These are phyloP conservation scores for Dinocampus coccinellae DNA, from an alignment of 2,888 invertebrate species.

Conservation along the genomic window DNA sequence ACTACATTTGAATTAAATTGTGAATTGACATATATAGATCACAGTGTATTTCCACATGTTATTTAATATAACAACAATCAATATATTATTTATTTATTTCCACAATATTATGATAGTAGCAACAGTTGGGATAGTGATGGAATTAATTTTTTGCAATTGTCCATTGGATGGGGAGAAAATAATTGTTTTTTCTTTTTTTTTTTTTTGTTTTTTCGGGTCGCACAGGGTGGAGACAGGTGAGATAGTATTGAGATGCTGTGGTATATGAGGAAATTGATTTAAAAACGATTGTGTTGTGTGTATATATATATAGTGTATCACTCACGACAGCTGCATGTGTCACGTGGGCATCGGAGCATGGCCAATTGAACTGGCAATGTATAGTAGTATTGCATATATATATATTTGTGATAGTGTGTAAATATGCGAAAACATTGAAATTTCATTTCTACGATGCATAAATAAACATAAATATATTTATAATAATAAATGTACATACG, in stretches of 20 bases:
- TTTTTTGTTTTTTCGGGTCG: neutral
- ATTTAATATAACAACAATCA: neutral
- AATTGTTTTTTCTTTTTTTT: neutral
- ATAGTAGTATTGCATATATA: conserved; percentile 18
- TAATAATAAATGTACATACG: no score
- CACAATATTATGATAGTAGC: no score
- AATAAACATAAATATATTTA: neutral
- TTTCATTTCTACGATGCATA: neutral
- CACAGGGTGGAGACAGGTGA: neutral
- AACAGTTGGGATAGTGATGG: no score
- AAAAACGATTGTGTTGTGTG: neutral
- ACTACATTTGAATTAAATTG: neutral
- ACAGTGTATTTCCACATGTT: neutral
- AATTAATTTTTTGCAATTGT: no score
- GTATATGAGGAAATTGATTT: neutral
- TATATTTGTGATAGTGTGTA: neutral
- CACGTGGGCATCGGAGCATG: conserved; percentile 25
- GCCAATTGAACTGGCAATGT: conserved; percentile 31
- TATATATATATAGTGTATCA: neutral
- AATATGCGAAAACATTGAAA: neutral
- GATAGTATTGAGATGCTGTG: neutral
- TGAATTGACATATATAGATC: neutral
- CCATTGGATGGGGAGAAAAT: neutral
- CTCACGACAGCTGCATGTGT: conserved; percentile 18
- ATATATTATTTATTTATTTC: neutral